Conservation (phyloP, 2,888 invertebrate species). For the Lycaena phlaeas region DNA sequence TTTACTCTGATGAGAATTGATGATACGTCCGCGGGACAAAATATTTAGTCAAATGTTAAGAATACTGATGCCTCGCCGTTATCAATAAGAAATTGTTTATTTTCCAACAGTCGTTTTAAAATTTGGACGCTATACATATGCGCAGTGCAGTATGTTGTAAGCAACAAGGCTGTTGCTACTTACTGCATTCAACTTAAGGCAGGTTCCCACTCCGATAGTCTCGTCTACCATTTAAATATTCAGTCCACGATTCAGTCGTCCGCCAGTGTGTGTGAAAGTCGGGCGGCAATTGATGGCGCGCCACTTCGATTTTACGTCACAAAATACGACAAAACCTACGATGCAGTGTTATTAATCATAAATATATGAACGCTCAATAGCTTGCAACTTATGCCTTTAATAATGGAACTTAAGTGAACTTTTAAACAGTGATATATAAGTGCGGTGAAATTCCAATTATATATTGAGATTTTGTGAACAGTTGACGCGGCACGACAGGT, state of each 20-base stretch:
- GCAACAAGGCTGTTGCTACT: no score
- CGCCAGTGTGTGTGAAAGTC: constrained; percentile 16
- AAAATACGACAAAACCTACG: constrained; percentile 8
- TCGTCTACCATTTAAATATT: no score
- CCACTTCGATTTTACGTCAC: constrained; percentile 16
- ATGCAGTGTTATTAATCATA: constrained; percentile 5
- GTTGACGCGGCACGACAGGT: neutral
- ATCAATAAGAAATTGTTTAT: no score
- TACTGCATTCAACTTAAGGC: no score
- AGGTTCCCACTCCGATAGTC: no score
- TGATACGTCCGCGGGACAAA: no score
- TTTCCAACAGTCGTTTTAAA: no score
- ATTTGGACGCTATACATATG: no score
- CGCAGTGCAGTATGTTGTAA: no score
- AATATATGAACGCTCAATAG: constrained; percentile 3
- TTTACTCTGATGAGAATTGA: no score
- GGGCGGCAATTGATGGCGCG: constrained; percentile 14
- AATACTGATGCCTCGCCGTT: no score
- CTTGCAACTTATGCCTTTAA: neutral
- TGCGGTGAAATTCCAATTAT: neutral
- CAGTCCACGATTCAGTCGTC: constrained; percentile 16
- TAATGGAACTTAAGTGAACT: neutral
- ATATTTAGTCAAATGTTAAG: no score
- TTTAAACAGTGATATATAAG: neutral
- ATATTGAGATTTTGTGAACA: constrained; percentile 5